A percentile compares a stretch with the other conserved stretches of the same genome.
phyloP scores from a whole-genome alignment of 2,797 vertebrate species.

The Pelobates cultripes region DNA sequence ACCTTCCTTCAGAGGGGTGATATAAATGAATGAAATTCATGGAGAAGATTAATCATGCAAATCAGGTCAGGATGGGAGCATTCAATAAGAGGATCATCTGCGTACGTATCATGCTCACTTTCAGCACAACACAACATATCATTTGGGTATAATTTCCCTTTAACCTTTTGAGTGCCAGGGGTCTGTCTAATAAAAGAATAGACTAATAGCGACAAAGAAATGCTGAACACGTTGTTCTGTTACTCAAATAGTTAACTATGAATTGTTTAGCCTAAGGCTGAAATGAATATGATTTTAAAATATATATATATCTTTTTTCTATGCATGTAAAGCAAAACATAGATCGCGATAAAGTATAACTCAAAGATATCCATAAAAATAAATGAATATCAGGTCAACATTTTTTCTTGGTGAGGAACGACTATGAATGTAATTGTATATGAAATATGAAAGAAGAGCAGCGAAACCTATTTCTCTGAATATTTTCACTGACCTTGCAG shows the following conservation, averaged over 20 bases:
- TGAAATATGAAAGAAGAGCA: constrained; percentile 1
- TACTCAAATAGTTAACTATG: background rate
- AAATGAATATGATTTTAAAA: background rate
- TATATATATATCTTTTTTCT: background rate
- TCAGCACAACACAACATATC: too few relatives aligned
- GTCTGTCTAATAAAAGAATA: too few relatives aligned
- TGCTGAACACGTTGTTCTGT: background rate
- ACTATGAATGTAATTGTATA: constrained; percentile 5
- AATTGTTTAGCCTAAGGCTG: background rate
- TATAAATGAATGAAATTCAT: background rate
- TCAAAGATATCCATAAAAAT: background rate
- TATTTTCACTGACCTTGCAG: constrained; percentile 36
- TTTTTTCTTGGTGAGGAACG: background rate
- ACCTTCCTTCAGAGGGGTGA: background rate
- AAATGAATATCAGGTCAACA: background rate
- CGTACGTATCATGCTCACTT: too few relatives aligned
- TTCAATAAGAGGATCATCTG: too few relatives aligned
- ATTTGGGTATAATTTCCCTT: too few relatives aligned
- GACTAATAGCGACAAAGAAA: too few relatives aligned
- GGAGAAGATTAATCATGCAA: too few relatives aligned
- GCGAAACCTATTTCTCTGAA: constrained; percentile 26
- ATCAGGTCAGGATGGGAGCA: too few relatives aligned
- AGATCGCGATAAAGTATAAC: background rate
- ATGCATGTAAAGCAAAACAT: background rate
- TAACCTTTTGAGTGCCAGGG: too few relatives aligned